phyloP scores from a whole-genome alignment of 2,888 invertebrate species.

The Timandra comae region DNA sequence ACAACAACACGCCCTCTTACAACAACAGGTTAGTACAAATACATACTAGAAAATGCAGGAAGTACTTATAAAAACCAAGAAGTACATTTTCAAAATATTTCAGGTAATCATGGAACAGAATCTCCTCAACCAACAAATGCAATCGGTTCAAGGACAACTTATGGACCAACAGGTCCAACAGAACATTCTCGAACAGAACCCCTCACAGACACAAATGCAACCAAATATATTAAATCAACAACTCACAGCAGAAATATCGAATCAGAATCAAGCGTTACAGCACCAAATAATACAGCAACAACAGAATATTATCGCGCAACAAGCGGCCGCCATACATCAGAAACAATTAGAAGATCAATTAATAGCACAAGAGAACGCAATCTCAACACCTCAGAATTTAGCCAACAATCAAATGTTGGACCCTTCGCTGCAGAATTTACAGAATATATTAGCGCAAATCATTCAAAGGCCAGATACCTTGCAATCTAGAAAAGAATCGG shows the following conservation, averaged over 20 bases:
- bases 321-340: constrained; percentile 67
- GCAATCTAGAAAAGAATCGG: constrained; percentile 60
- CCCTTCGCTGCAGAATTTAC: constrained; percentile 71
- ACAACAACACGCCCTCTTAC: constrained; percentile 37
- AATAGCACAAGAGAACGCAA: constrained; percentile 53
- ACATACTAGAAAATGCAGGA: too few species aligned
- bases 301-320: constrained; percentile 64
- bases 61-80: background rate
- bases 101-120: constrained; percentile 69
- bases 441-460: constrained; percentile 64
- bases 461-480: constrained; percentile 63
- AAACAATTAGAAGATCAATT: constrained; percentile 63
- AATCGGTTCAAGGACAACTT: constrained; percentile 52
- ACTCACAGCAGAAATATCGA: constrained; percentile 54
- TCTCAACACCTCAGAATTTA: constrained; percentile 53
- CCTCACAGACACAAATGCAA: constrained; percentile 49
- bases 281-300: constrained; percentile 73
- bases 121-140: constrained; percentile 65
- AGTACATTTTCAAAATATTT: constrained; percentile 3
- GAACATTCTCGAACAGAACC: constrained; percentile 40
- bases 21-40: constrained; percentile 35
- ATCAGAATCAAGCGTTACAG: constrained; percentile 71
- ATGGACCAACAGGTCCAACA: constrained; percentile 58
- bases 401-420: constrained; percentile 61
- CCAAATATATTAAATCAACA: constrained; percentile 52